Evolutionary conservation across 2,888 invertebrate species (phyloP), one percentile per base, ranked within the genome.

Genomic region (Zygaena filipendulae): DNA sequence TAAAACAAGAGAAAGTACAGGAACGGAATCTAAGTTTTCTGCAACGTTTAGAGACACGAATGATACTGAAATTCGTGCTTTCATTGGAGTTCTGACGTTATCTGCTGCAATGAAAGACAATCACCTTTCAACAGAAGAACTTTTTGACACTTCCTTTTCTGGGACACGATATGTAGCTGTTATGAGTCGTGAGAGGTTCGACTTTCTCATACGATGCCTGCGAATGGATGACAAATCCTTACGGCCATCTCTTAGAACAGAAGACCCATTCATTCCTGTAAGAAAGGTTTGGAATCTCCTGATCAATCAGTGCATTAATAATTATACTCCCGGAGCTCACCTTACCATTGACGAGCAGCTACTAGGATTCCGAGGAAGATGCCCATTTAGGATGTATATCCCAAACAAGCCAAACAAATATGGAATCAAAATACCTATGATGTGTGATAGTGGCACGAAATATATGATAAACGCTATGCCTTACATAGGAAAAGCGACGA

Each of bases 401-500:
- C n/a, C n/a, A n/a, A 9, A 3, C 21, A 8, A 9, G 10, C 11
- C n/a, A n/a, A n/a, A n/a, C n/a, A n/a, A n/a, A n/a, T n/a, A n/a
- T n/a, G 35, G 32, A 7, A 29, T 38, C 6, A 35, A 35, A 24
- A 23, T 30, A 10, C 28, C 23, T 8, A 32, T 33, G 30, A 23
- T 35, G 11, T 38, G 35, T 22, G 38, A 35, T 10, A 13, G 13
- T 19, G 12, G 11, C 2, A 26, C 32, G 6, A 30, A 32, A 13
- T 35, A 35, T 10, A 35, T 34, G 37, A 11, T 38, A 6, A 40
- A 50, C 32, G 47, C 40, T 12, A 36, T 24, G 12, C 44, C 48
- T 8, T 52, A 52, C 36, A 21, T 51, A 9, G 51, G 49, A 21
- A 47, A 32, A 35, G 36, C 29, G 27, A 45, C 30, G 9, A 25